These are phyloP conservation scores for Muricea muricata DNA, from an alignment of 92 coral and sea anemone species.

Conservation along the genomic window DNA sequence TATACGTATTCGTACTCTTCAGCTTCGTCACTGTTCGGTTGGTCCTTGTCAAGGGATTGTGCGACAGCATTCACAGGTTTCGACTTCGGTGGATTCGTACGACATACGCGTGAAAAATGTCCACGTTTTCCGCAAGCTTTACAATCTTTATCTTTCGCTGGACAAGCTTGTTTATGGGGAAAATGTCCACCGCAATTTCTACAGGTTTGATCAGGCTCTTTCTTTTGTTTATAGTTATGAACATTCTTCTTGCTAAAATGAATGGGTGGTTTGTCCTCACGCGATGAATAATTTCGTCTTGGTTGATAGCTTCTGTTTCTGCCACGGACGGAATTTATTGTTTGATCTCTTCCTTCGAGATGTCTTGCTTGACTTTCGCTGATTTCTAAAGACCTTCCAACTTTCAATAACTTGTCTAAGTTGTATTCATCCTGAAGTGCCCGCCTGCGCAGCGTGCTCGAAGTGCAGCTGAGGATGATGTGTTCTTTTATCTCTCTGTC, in stretches of 20 bases:
- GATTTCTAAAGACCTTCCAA: conserved; percentile 48
- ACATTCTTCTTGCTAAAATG: conserved; percentile 3
- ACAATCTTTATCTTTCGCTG: conserved; percentile 61
- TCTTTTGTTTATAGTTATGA: conserved; percentile 15
- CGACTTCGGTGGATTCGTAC: conserved; percentile 42
- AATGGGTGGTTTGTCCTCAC: background rate
- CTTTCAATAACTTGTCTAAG: conserved; percentile 40
- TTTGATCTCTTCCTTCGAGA: conserved; percentile 35
- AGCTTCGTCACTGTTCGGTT: conserved; percentile 41
- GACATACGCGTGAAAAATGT: conserved; percentile 60
- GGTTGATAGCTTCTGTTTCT: conserved; percentile 21
- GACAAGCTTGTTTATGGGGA: conserved; percentile 53
- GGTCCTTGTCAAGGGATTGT: conserved; percentile 22
- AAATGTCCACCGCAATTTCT: conserved; percentile 63
- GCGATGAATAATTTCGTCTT: conserved; percentile 4
- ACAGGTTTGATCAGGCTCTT: conserved; percentile 24
- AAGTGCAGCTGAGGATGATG: conserved; percentile 33
- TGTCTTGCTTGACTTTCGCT: conserved; percentile 48
- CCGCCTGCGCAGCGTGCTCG: conserved; percentile 33
- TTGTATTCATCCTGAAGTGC: conserved; percentile 45
- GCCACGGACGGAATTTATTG: conserved; percentile 52
- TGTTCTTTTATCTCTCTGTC: conserved; percentile 64
- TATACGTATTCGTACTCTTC: conserved; percentile 47
- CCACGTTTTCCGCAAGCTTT: conserved; percentile 59
- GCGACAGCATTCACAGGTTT: conserved; percentile 14